A percentile compares a stretch with the other conserved stretches of the same genome.
Conservation (phyloP, 2,113 vertebrate genomes). For the Leptocoma aspasia region DNA sequence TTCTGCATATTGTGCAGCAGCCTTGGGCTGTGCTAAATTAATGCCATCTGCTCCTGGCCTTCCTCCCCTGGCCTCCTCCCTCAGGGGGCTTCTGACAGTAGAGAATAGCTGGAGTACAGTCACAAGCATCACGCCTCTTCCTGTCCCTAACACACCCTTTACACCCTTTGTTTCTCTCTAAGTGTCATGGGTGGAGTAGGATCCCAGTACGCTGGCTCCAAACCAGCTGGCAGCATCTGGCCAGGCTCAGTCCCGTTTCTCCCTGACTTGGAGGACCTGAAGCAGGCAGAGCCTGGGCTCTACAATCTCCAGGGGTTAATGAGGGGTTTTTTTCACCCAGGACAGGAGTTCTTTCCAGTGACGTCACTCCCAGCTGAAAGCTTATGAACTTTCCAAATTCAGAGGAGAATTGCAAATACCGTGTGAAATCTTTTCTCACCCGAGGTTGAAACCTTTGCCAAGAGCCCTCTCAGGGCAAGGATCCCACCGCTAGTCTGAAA, state of each 20-base stretch:
- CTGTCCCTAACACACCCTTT: conserved; percentile 66
- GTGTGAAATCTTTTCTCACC: neutral
- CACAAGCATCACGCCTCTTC: conserved; percentile 61
- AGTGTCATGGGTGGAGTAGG: conserved; percentile 63
- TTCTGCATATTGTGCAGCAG: neutral
- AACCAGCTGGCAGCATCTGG: conserved; percentile 51
- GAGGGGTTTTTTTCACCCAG: neutral
- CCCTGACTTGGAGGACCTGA: neutral
- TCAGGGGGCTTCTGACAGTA: conserved; percentile 55
- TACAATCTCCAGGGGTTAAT: neutral
- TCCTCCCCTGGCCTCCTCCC: conserved; percentile 51
- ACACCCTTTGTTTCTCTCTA: conserved; percentile 65
- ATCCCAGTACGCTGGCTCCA: conserved; percentile 31
- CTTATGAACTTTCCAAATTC: neutral
- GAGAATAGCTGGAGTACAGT: conserved; percentile 67
- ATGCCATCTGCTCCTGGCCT: conserved; percentile 59
- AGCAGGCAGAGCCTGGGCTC: neutral
- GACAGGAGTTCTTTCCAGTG: neutral
- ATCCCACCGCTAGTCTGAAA: neutral
- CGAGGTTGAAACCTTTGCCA: neutral
- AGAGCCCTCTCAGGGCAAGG: neutral
- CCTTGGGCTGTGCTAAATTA: conserved; percentile 45
- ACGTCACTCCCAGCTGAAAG: neutral
- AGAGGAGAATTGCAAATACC: neutral
- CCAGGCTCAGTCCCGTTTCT: conserved; percentile 6